Evolutionary conservation across 2,888 invertebrate genomes (phyloP), one percentile per base, ranked within the genome.

Genomic region (Limnephilus lunatus): DNA sequence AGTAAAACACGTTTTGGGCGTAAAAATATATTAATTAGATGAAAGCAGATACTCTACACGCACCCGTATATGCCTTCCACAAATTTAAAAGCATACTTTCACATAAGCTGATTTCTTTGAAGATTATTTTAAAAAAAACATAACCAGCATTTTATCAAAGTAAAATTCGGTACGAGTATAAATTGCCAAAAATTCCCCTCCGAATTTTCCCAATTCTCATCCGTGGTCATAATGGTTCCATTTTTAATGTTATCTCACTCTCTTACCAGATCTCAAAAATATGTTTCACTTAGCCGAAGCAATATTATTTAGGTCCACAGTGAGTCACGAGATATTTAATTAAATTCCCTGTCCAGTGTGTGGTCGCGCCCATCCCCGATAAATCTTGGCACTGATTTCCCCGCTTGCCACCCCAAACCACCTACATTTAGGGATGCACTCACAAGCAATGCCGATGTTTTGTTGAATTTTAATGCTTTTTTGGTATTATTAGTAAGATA

Each of bases 311-410:
- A 32, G 88, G 88, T 88, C 32, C 25, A 12, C 68, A 81, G 80
- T 89, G 32, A 81, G 44, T 89, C 32, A 81, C 81, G n/a, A 68
- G 90, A 90, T 91, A 88, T 91, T 91, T 91, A 91, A 91, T 91
- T 91, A 91, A 91, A 91, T 91, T 91, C 91, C 87, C 39, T 89
- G 91, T 82, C 89, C 85, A 81, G 87, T n/a, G 31, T 85, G 89
- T 39, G 89, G 88, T 91, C 48, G 31, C 88, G 89, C 92, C 92
- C 90, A 92, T 87, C 91, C 89, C 91, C 92, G 92, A 93, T 93
- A 93, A 93, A 93, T 93, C 93, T 93, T 93, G 93, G 91, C 93
- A 90, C 86, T 91, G 93, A 91, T 92, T 92, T 90, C 81, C 89
- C 89, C 86, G 81, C 85, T 82, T 81, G 81, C 85, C 89, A 85